These are phyloP conservation scores for Lepus timidus DNA, from an alignment of 2,113 vertebrate species.

Conservation along the genomic window DNA sequence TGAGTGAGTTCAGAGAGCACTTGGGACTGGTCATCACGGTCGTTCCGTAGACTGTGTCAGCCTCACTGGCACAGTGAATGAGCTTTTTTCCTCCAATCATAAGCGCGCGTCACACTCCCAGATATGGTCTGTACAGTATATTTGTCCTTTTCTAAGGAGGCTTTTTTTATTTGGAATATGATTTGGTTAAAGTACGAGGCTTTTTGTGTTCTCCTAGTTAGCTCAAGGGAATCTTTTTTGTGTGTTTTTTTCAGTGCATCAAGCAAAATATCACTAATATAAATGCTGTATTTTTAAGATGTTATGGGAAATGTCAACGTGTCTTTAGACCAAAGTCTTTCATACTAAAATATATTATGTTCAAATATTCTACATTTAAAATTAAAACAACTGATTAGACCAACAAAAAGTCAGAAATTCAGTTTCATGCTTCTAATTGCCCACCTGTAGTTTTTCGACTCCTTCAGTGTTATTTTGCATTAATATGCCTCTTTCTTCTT, in stretches of 20 bases:
- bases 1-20: constrained; percentile 21
- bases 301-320: background rate
- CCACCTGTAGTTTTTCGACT: background rate
- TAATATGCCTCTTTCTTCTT: background rate
- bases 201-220: background rate
- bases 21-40: background rate
- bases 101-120: background rate
- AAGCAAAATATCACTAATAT: background rate
- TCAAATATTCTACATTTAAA: constrained; percentile 35
- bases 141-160: background rate
- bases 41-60: background rate
- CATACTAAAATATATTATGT: background rate
- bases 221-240: background rate
- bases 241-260: background rate
- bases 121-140: background rate
- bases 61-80: background rate
- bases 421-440: background rate
- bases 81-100: background rate
- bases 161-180: background rate
- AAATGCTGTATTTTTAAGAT: background rate
- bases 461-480: background rate
- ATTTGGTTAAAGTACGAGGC: background rate
- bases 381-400: constrained; percentile 9
- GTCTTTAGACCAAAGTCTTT: background rate
- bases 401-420: background rate